These are phyloP conservation scores for Agrilus mali DNA, from an alignment of 2,888 invertebrate genomes.

Conservation along the genomic window DNA sequence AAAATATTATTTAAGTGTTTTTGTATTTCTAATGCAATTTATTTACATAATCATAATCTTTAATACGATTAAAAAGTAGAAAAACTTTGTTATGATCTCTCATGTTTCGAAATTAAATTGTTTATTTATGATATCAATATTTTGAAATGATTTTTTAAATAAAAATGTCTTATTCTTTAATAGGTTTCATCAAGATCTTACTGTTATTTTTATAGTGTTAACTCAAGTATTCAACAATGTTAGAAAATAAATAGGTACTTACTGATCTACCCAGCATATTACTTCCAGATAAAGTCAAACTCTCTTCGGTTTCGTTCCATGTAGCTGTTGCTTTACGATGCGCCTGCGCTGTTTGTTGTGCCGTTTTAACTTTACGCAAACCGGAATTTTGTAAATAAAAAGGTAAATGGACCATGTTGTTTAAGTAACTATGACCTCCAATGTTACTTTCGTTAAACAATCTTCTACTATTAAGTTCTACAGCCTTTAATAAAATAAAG, in stretches of 20 bases:
- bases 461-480: slow-evolving; percentile 77
- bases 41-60: neutral
- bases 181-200: no score
- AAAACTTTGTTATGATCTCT: no score
- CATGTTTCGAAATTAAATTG: no score
- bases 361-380: slow-evolving; percentile 73
- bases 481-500: slow-evolving; percentile 46
- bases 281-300: slow-evolving; percentile 28
- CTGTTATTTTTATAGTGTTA: no score
- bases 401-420: slow-evolving; percentile 94
- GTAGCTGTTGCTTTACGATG: slow-evolving; percentile 31
- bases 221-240: neutral
- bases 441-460: slow-evolving; percentile 85
- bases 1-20: no score
- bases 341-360: slow-evolving; percentile 64
- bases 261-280: slow-evolving; percentile 39
- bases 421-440: slow-evolving; percentile 86
- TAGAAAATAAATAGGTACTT: slow-evolving; percentile 11
- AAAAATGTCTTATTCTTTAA: no score
- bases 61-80: no score
- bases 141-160: no score
- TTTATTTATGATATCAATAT: no score
- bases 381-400: slow-evolving; percentile 97
- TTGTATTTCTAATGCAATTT: no score
- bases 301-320: slow-evolving; percentile 45